phyloP scores from a whole-genome alignment of 2,113 vertebrate species.

The Rhea pennata region DNA sequence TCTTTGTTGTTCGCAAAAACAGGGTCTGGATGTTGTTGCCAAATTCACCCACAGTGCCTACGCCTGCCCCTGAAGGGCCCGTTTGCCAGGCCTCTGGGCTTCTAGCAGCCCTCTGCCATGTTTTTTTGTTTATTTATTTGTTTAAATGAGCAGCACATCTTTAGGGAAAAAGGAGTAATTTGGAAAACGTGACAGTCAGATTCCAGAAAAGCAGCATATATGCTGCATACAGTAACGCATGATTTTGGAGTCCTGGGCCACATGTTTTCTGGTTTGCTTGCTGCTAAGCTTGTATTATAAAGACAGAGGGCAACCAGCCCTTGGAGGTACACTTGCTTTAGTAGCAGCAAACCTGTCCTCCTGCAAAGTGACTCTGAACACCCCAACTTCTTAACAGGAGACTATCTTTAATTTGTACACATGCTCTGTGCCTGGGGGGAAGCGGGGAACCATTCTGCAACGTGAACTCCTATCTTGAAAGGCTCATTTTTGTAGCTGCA shows the following conservation, averaged over 20 bases:
- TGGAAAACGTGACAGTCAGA: not conserved
- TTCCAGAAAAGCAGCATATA: not conserved
- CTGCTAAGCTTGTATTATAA: not conserved
- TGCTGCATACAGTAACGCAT: not conserved
- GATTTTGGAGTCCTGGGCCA: not conserved
- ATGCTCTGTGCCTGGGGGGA: not conserved
- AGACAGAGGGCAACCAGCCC: not conserved
- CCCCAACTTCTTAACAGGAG: not conserved
- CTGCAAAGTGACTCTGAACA: not conserved
- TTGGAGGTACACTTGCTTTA: not conserved
- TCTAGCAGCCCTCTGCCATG: not conserved
- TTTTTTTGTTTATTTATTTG: not conserved
- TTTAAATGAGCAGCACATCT: not conserved
- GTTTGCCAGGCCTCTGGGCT: not conserved
- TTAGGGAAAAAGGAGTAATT: not conserved
- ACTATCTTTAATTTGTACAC: not conserved
- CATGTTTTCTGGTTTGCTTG: not conserved
- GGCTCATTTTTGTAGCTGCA: rapidly evolving
- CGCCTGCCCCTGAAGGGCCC: not conserved
- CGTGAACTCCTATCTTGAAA: not conserved
- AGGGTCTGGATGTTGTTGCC: not conserved
- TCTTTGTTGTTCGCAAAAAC: not conserved
- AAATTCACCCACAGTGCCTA: not conserved
- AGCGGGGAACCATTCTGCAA: not conserved
- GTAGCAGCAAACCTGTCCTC: not conserved